Percentiles rank a stretch among this genome's conserved stretches.
Evolutionary conservation across 1,140 invertebrate genomes (phyloP).

Genomic region (Whitmania pigra): DNA sequence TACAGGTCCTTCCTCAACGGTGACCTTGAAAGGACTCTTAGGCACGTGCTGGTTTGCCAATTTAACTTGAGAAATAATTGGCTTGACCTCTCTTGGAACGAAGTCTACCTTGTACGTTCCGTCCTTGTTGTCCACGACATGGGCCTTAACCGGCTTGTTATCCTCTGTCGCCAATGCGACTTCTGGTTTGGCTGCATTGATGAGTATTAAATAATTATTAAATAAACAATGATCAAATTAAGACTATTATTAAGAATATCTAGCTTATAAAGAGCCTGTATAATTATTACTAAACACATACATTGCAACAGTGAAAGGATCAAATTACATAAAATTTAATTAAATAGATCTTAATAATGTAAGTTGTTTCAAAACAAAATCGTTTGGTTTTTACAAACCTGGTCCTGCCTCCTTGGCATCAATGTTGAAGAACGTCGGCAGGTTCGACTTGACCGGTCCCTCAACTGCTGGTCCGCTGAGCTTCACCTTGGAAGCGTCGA

Average conservation of each 20-base stretch:
- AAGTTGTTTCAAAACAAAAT: too few relatives aligned
- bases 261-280: neutral
- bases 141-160: neutral
- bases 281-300: too few relatives aligned
- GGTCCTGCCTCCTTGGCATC: slow-evolving; percentile 59
- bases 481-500: slow-evolving; percentile 67
- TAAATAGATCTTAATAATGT: too few relatives aligned
- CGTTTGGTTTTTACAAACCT: slow-evolving; percentile 38
- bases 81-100: neutral
- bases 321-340: too few relatives aligned
- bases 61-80: neutral
- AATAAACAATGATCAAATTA: neutral
- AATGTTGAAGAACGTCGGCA: slow-evolving; percentile 54
- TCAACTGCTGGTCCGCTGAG: slow-evolving; percentile 62
- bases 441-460: slow-evolving; percentile 33
- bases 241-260: neutral
- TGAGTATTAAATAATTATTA: too few relatives aligned
- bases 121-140: slow-evolving; percentile 10
- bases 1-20: neutral
- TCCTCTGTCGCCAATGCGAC: slow-evolving; percentile 3
- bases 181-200: neutral
- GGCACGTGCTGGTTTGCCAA: slow-evolving; percentile 11
- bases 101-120: slow-evolving; percentile 13
- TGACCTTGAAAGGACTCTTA: slow-evolving; percentile 18
- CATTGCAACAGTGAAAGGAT: too few relatives aligned